phyloP scores from a whole-genome alignment of 2,888 invertebrate genomes.

The Oscheius sp. region DNA sequence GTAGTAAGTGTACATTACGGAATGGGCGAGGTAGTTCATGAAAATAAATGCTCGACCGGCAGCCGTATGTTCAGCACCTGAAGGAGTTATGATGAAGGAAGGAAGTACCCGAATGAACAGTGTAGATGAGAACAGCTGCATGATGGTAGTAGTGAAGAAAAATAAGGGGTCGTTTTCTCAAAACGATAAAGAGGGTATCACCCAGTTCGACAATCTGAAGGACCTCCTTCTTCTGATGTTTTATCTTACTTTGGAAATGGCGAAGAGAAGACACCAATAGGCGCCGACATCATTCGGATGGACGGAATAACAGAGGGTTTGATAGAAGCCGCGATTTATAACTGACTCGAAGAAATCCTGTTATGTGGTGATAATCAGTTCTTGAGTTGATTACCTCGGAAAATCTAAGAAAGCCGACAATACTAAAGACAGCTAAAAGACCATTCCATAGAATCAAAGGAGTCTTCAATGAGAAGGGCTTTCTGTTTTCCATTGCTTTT shows the following conservation, averaged over 20 bases:
- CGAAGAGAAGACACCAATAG: slow-evolving; percentile 65
- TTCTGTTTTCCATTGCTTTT: slow-evolving; percentile 71
- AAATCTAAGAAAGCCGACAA: slow-evolving; percentile 72
- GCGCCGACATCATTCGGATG: slow-evolving; percentile 59
- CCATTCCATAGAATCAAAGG: slow-evolving; percentile 73
- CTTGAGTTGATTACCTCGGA: slow-evolving; percentile 44
- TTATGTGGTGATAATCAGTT: not conserved
- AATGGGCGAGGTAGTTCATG: slow-evolving; percentile 74
- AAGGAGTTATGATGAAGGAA: not conserved
- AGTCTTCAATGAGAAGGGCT: slow-evolving; percentile 71
- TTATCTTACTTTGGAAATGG: slow-evolving; percentile 57
- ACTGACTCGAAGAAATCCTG: slow-evolving; percentile 63
- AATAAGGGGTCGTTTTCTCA: slow-evolving; percentile 66
- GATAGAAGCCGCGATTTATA: slow-evolving; percentile 50
- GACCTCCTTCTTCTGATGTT: too few species aligned
- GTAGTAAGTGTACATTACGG: slow-evolving; percentile 74
- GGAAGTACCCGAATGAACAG: slow-evolving; percentile 65
- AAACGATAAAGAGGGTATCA: slow-evolving; percentile 68
- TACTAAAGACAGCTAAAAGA: slow-evolving; percentile 73
- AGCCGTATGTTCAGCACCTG: slow-evolving; percentile 69
- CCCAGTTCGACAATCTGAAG: slow-evolving; percentile 64
- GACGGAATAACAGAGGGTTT: slow-evolving; percentile 63
- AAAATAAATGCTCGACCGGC: slow-evolving; percentile 69
- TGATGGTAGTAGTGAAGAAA: slow-evolving; percentile 71
- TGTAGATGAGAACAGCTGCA: slow-evolving; percentile 70